Conservation (phyloP, 2,113 vertebrate genomes). For the Leptobrachium ailaonicum region DNA sequence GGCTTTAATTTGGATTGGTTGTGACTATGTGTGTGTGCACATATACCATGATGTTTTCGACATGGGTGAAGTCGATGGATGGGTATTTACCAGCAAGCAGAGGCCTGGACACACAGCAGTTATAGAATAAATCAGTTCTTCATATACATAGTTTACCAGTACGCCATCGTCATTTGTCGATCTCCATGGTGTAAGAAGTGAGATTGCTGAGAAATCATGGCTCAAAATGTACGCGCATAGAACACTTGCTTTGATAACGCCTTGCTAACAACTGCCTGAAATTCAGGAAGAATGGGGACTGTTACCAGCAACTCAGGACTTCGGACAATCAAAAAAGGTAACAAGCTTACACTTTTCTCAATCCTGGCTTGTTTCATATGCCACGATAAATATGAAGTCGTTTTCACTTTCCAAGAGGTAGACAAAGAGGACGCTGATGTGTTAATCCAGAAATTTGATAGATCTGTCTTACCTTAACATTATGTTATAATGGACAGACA, state of each 20-base stretch:
- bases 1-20: not conserved
- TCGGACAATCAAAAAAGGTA: not conserved
- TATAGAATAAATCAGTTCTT: not conserved
- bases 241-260: not conserved
- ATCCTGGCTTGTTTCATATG: not conserved
- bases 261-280: not conserved
- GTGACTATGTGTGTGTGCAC: not conserved
- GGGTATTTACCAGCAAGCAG: no score
- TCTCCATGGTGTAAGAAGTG: not conserved
- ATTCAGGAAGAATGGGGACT: conserved; percentile 9
- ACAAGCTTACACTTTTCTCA: not conserved
- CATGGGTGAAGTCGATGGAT: not conserved
- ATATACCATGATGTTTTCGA: not conserved
- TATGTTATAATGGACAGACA: not conserved
- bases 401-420: not conserved
- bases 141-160: not conserved
- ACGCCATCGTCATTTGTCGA: not conserved
- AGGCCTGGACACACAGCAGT: no score
- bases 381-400: not conserved
- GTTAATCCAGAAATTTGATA: not conserved
- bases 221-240: not conserved
- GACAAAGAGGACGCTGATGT: not conserved
- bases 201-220: not conserved
- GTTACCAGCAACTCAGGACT: not conserved
- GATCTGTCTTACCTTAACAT: not conserved